A percentile compares a stretch with the other conserved stretches of the same genome.
These are phyloP conservation scores for Apaloderma vittatum DNA, from an alignment of 2,113 vertebrate genomes.

Conservation along the genomic window DNA sequence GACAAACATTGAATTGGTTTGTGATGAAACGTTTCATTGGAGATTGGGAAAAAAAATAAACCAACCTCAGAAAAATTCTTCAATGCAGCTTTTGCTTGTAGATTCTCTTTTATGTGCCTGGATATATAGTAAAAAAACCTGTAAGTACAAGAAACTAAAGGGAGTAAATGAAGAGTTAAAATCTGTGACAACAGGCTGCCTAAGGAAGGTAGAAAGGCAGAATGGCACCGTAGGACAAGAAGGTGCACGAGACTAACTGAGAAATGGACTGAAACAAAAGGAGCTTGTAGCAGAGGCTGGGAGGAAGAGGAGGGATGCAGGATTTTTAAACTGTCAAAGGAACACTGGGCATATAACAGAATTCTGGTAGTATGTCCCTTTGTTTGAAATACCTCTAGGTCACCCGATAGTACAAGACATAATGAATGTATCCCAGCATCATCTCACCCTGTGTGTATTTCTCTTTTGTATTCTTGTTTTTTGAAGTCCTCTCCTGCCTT, in stretches of 20 bases:
- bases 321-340: rapidly evolving
- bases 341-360: background rate
- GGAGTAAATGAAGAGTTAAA: background rate
- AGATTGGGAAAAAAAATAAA: background rate
- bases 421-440: background rate
- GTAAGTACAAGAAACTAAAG: background rate
- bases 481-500: conserved; percentile 29
- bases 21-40: background rate
- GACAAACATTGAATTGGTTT: background rate
- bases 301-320: background rate
- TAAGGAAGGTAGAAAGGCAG: background rate
- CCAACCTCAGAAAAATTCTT: too few species aligned
- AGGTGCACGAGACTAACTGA: background rate
- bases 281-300: background rate
- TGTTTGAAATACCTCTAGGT: conserved; percentile 24
- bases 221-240: background rate
- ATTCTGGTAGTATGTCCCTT: background rate
- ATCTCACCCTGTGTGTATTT: background rate
- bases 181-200: background rate
- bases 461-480: conserved; percentile 33
- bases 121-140: background rate
- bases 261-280: background rate
- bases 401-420: background rate
- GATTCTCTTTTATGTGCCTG: background rate
- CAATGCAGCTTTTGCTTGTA: background rate